Conservation (phyloP, 2,797 vertebrate genomes). For the Manis pentadactyla region DNA sequence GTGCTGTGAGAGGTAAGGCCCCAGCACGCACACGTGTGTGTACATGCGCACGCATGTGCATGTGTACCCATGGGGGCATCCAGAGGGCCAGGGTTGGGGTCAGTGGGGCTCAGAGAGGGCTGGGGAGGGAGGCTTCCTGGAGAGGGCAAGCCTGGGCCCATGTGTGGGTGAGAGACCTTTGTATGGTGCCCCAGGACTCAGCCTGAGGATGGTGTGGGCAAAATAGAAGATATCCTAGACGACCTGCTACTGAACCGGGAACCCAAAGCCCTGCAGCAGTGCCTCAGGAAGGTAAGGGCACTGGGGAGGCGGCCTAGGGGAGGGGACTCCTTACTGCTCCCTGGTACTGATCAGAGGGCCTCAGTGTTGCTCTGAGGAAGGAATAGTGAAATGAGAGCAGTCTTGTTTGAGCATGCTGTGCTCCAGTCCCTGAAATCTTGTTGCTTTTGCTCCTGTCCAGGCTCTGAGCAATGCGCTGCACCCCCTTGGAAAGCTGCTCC, state of each 20-base stretch:
- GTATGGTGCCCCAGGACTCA: slow-evolving; percentile 68
- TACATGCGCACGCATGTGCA: rapidly evolving
- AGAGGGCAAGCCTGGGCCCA: rapidly evolving
- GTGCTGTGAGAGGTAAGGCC: slow-evolving; percentile 83
- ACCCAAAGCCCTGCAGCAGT: slow-evolving; percentile 70
- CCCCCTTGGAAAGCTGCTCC: slow-evolving; percentile 87
- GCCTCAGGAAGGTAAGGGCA: slow-evolving; percentile 85
- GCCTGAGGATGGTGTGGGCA: slow-evolving; percentile 67
- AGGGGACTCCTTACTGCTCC: too few species aligned
- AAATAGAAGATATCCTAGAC: slow-evolving; percentile 81
- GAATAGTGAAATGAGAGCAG: not conserved
- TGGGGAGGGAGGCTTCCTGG: not conserved
- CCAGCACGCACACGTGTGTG: rapidly evolving
- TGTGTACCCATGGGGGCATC: not conserved
- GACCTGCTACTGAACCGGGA: slow-evolving; percentile 79
- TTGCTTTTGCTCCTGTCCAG: slow-evolving; percentile 54
- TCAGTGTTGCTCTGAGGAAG: not conserved
- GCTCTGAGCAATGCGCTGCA: slow-evolving; percentile 85
- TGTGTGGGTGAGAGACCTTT: not conserved
- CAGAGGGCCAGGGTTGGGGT: not conserved
- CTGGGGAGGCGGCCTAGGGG: rapidly evolving
- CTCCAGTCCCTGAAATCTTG: not conserved
- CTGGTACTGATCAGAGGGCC: not conserved
- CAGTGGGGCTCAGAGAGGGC: not conserved
- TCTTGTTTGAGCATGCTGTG: rapidly evolving